Evolutionary conservation across 2,888 invertebrate species (phyloP), one percentile per base, ranked within the genome.

Genomic region (Priocnemis perturbator): DNA sequence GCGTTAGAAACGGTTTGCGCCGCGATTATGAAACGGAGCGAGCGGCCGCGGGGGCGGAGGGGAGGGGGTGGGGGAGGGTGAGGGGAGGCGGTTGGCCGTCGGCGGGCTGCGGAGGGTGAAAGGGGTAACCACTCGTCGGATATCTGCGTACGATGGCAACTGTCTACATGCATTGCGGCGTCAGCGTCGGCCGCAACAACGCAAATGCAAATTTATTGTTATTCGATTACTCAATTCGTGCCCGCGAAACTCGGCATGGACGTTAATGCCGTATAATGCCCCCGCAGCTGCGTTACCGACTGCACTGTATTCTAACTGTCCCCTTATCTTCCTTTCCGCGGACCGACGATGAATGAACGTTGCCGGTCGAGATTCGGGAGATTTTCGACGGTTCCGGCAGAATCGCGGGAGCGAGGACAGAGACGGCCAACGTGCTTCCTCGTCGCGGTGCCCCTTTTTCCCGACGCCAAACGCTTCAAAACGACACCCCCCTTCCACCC

Each of bases 121-220:
- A 60, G 69, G 67, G 53, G 69, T 56, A 44, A 55, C 69, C 72
- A 79, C 75, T 81, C 82, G 77, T 67, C 76, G 77, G 73, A 81
- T 77, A 70, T 67, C 81, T 75, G 82, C 75, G 72, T 81, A 71
- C 74, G 78, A 76, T 81, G 74, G 79, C 73, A 79, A 79, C 79
- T 81, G 81, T 83, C 82, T 83, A 82, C 84, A 80, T 79, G 81
- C 79, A 79, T 82, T 85, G 86, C 79, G 84, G 86, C 81, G 83
- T 83, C 78, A 83, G 82, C 84, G 77, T 71, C 74, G 64, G 73
- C 85, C 86, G 76, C 85, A 85, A 85, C 85, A 87, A 86, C 85
- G 83, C 83, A 84, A 86, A 86, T 87, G 85, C 86, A 87, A 88
- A 88, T 87, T 88, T 86, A 88, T 88, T 85, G 84, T 86, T 86